Evolutionary conservation across 2,888 invertebrate genomes (phyloP), one percentile per base, ranked within the genome.

Genomic region (Drosophila dives): DNA sequence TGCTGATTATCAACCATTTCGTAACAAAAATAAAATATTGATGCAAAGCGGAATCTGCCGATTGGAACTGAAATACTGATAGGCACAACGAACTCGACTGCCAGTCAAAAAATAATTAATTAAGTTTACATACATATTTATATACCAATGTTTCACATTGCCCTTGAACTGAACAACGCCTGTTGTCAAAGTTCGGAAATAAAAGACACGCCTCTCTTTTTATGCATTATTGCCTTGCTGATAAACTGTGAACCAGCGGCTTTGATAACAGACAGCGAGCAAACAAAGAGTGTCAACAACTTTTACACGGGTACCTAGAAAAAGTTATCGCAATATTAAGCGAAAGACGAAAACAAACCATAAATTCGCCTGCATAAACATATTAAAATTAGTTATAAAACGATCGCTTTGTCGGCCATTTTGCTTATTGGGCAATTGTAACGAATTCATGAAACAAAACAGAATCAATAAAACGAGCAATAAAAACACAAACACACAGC

Each of bases 401-500:
- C 65, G 49, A 61, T 59, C 40, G 61, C 75, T 78, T 78, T 75
- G 75, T 59, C 78, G 75, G 74, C 74, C 79, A 80, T 79, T 59
- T 78, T 63, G 60, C 58, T 72, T 75, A 78, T 76, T 76, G 64
- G 80, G 49, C 71, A 70, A 76, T 83, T 86, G 86, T 83, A 84
- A 86, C 80, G 83, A 86, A 85, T 73, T 65, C 50, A 20, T 32
- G 62, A 78, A 84, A 87, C 81, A 86, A 80, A 85, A 84, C 72
- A 77, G 77, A 86, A 80, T 73, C 73, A 77, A 77, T 72, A 82
- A 85, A 83, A 81, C 73, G 15, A 50, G 77, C 65, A 70, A 73
- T 72, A 62, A 72, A 77, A 61, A 32, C 42, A 62, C 36, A 40
- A 40, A 11, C 54, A 17, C 56, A 29, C 56, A 75, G 36, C 60